Evolutionary conservation across 2,888 invertebrate species (phyloP), one percentile per base, ranked within the genome.

Genomic region (Synanthedon tipuliformis): DNA sequence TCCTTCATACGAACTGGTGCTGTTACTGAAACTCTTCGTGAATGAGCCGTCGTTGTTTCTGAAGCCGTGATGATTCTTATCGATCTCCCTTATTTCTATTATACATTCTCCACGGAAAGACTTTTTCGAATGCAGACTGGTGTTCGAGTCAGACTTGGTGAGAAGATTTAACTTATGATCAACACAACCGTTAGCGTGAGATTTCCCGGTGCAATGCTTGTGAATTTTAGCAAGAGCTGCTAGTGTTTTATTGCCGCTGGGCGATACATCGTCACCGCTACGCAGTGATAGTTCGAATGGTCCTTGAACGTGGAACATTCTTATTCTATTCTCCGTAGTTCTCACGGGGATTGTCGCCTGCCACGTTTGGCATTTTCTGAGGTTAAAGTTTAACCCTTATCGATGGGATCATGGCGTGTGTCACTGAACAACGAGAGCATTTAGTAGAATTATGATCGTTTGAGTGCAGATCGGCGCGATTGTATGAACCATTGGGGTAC

Each of bases 121-220:
- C 66, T 78, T 85, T 51, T 72, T 77, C 3, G 87, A 85, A 58
- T 85, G 86, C 3, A 88, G 65, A 60, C 86, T 83, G 52, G 78
- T 73, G 66, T 78, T 87, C 4, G 88, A 87, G 59, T 85, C 88
- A 1, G 85, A 85, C 69, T 84, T 88, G 12, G 78, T 73, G 12
- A 89, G 74, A 51, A 78, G 75, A 61, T 82, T 77, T 54, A 81
- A 78, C 61, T 81, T 79, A 52, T 87, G 80, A 61, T 91, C 90
- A 3, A 80, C 77, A 63, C 91, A 91, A 51, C 94, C 94, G 61
- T 92, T 90, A 11, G 93, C 94, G 70, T 94, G 94, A 1, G 92
- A 90, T 66, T 92, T 91, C 40, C 94, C 94, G 40, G 91, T 92
- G 73, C 94, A 94, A 53, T 91, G 91, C 64, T 90, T 90, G 72